Base-by-base conservation (phyloP, 2,888 invertebrate species). In the Parelbella ahira region DNA sequence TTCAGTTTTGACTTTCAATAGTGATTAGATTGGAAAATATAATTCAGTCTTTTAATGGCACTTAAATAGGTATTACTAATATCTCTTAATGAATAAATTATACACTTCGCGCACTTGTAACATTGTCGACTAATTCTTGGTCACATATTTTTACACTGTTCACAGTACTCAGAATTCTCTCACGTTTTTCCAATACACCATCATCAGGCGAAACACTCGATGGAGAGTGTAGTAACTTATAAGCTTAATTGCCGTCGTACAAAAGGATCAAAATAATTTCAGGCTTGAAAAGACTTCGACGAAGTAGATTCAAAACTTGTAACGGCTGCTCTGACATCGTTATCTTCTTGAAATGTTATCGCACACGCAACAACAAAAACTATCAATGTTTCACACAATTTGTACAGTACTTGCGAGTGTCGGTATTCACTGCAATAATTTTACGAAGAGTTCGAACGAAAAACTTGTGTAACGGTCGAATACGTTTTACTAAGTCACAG, bases 251-350 rank as follows among this genome's bases (percentile, higher is more conserved):
- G 58, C 75, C 69, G 72, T 87, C 84, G 70, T 87, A 87, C 57
- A 87, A 71, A 48, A 87, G 78, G 63, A 87, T 86, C 63, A 84
- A 68, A 53, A 71, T 62, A 56, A 81, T 77, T 66, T 84, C 79
- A 45, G 77, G 80, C 55, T 82, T 67, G 46, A 76, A 56, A 29
- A 76, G 68, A 73, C 74, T 73, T 55, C 77, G 69, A 20, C 80
- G 81, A 54, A 74, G 66, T 59, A 73, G 65, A 67, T 78, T 80
- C 50, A 73, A 80, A 74, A 76, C 74, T 71, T 77, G 77, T 50
- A 72, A 73, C 69, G 76, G 73, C 79, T 68, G 78, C 63, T 73
- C 69, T 77, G 75, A 70, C 86, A 86, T 86, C 65, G 75, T 84
- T 54, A 69, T 68, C 59, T 50, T 54, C 50, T 57, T 24, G 32